A percentile compares a stretch with the other conserved stretches of the same genome.
These are phyloP conservation scores for Mugil cephalus DNA, from an alignment of 2,113 vertebrate genomes.

Conservation along the genomic window DNA sequence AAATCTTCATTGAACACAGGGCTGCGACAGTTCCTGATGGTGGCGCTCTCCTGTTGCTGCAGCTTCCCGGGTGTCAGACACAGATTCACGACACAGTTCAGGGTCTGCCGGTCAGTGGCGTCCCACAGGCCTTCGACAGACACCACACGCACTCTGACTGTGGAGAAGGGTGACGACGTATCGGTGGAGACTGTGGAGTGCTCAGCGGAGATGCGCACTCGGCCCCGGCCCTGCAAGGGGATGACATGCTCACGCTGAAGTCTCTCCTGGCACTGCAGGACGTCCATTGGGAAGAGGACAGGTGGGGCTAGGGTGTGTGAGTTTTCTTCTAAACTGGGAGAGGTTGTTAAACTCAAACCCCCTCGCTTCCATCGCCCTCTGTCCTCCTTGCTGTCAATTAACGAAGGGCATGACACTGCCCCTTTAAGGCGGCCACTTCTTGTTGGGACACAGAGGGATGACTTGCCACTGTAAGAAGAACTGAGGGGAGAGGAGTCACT, in stretches of 20 bases:
- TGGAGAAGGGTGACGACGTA: conserved; percentile 28
- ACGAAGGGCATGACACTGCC: conserved; percentile 56
- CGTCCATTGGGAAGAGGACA: conserved; percentile 67
- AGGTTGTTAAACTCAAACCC: conserved; percentile 12
- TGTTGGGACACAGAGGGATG: conserved; percentile 29
- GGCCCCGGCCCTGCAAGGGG: conserved; percentile 69
- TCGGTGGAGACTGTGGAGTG: conserved; percentile 32
- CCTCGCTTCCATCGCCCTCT: conserved; percentile 12
- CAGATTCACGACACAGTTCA: conserved; percentile 77
- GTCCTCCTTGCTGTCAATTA: conserved; percentile 29
- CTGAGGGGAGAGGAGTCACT: conserved; percentile 71
- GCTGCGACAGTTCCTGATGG: conserved; percentile 74
- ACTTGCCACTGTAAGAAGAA: conserved; percentile 57
- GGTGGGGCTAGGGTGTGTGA: conserved; percentile 63
- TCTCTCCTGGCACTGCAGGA: conserved; percentile 76
- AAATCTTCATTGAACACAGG: conserved; percentile 85
- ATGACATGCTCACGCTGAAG: conserved; percentile 76
- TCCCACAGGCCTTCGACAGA: conserved; percentile 77
- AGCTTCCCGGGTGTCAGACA: conserved; percentile 81
- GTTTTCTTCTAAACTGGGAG: conserved; percentile 10
- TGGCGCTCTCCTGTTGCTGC: conserved; percentile 80
- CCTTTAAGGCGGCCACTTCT: conserved; percentile 43
- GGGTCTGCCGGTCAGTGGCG: conserved; percentile 34
- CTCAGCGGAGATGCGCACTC: conserved; percentile 76
- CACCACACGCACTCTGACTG: conserved; percentile 75